These are phyloP conservation scores for Contarinia nasturtii DNA, from an alignment of 1,140 invertebrate species.

Conservation along the genomic window DNA sequence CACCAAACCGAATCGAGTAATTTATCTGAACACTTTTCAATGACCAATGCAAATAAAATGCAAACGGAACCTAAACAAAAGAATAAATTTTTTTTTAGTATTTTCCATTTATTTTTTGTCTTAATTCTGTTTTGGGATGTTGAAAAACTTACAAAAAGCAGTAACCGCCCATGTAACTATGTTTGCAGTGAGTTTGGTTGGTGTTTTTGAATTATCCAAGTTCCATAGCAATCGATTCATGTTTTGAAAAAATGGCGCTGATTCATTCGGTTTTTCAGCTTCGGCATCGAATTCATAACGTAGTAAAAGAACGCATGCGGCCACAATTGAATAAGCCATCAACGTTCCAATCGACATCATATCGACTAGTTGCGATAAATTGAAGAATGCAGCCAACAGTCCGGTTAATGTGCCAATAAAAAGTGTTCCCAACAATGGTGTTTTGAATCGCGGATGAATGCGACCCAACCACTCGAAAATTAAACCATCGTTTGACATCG, in stretches of 20 bases:
- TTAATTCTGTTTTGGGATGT: neutral
- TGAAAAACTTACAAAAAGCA: neutral
- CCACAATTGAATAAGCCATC: constrained; percentile 82
- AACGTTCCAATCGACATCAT: constrained; percentile 92
- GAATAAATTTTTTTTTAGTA: neutral
- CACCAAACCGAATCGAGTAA: constrained; percentile 8
- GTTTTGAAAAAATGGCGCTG: neutral
- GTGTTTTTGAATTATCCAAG: neutral
- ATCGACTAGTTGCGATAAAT: constrained; percentile 74
- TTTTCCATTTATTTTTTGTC: neutral
- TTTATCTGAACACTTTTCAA: neutral
- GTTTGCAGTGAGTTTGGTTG: neutral
- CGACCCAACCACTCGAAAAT: constrained; percentile 53
- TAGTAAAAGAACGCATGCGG: constrained; percentile 71
- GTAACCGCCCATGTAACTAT: neutral
- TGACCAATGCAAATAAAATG: constrained; percentile 8
- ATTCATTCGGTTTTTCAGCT: neutral
- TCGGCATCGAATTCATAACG: constrained; percentile 31
- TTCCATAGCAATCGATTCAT: too few species aligned
- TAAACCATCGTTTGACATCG: constrained; percentile 77
- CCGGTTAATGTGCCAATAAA: constrained; percentile 55
- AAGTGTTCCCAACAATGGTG: constrained; percentile 64
- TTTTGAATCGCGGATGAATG: constrained; percentile 53
- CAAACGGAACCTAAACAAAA: constrained; percentile 2
- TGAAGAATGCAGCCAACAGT: constrained; percentile 70